A percentile compares a stretch with the other conserved stretches of the same genome.
phyloP scores from a whole-genome alignment of 2,797 vertebrate species.

The Microctenopoma stevenorrisi region DNA sequence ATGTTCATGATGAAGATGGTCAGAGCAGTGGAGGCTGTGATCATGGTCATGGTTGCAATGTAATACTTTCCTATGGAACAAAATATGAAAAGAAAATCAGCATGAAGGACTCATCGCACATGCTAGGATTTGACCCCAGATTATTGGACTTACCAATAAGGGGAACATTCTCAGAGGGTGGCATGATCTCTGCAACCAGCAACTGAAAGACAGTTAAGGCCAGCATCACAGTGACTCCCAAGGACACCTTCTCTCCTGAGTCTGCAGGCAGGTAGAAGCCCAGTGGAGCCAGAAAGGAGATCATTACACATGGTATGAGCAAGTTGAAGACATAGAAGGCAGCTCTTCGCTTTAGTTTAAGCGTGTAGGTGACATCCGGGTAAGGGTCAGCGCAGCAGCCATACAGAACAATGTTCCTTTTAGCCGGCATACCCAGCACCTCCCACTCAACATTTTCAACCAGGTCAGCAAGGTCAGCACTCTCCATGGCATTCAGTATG shows the following conservation, averaged over 20 bases:
- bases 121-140: neutral
- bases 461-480: conserved; percentile 88
- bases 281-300: conserved; percentile 92
- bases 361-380: conserved; percentile 92
- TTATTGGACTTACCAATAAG: conserved; percentile 88
- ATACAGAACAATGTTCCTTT: conserved; percentile 86
- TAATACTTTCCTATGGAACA: conserved; percentile 91
- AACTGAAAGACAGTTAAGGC: conserved; percentile 95
- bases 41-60: conserved; percentile 96
- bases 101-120: neutral
- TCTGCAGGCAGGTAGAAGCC: conserved; percentile 94
- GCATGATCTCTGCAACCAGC: conserved; percentile 95
- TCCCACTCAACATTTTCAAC: conserved; percentile 95
- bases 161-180: conserved; percentile 91
- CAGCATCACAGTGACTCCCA: conserved; percentile 93
- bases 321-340: conserved; percentile 95
- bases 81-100: conserved; percentile 20
- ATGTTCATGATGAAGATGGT: conserved; percentile 96
- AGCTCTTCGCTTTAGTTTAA: conserved; percentile 88
- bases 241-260: conserved; percentile 93
- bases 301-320: conserved; percentile 93
- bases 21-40: conserved; percentile 91
- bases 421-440: conserved; percentile 90
- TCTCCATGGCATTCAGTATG: conserved; percentile 83
- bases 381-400: conserved; percentile 96